Evolutionary conservation across 1,140 invertebrate species (phyloP), one percentile per base, ranked within the genome.

Genomic region (Drosophila carrolli): DNA sequence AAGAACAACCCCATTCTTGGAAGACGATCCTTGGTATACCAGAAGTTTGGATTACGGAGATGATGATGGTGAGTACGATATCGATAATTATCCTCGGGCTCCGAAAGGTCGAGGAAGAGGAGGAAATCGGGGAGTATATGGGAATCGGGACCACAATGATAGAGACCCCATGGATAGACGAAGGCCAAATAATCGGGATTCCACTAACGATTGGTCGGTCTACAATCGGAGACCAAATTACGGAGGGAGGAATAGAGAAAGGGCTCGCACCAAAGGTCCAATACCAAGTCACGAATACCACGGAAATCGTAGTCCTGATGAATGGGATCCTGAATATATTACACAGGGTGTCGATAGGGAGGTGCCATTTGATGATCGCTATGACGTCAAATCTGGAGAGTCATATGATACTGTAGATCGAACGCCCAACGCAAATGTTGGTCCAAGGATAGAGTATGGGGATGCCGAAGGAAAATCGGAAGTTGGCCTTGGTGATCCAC

Each of bases 381-480:
- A 19, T 9, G 8, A 4, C 3, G 37, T 14, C 14, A 2, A 14
- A 8, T 6, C 32, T 10, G 0, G 14, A 9, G n/a, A 40, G 11
- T 10, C 11, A 9, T 11, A 37, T 8, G n/a, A 35, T 7, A 5
- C 6, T 1, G n/a, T 46, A 14, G 2, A 14, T 11, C n/a, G 0
- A 16, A 1, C 7, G 0, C 7, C 29, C 9, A 27, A 29, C 0
- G 11, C 11, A 6, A 13, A 23, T 32, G 6, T 13, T 16, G 51
- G 16, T 23, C 4, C 38, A 23, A 7, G 1, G 0, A 13, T 23
- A n/a, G 32, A 27, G 11, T 7, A 35, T 40, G 35, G 11, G 8
- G 11, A n/a, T 41, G 59, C 37, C 55, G 32, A 10, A 35, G 55
- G 40, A 61, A 62, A 62, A 61, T 9, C 5, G 61, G 4, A 14